Evolutionary conservation across 2,797 vertebrate genomes (phyloP).

Genomic region (Sus cebifrons): DNA sequence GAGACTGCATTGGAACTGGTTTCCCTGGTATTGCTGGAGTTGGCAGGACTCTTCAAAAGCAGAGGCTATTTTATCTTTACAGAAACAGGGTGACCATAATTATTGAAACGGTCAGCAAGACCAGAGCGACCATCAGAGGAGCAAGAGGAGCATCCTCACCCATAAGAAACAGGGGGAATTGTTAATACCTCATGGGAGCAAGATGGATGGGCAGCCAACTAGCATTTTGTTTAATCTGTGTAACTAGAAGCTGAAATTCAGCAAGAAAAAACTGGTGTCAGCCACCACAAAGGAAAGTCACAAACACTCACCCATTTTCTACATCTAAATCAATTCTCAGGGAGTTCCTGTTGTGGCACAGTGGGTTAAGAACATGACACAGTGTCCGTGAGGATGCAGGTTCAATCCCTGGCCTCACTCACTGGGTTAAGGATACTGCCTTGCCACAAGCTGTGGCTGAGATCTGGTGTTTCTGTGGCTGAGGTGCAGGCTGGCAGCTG

Average conservation of each 20-base stretch:
- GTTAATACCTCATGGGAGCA: background rate
- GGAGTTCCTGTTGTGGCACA: background rate
- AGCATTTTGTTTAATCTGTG: background rate
- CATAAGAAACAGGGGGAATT: background rate
- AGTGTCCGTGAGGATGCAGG: too few relatives aligned
- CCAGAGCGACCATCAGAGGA: constrained; percentile 1
- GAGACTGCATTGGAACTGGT: background rate
- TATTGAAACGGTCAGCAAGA: constrained; percentile 5
- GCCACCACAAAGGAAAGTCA: background rate
- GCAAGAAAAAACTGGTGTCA: constrained; percentile 33
- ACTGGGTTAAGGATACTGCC: too few relatives aligned
- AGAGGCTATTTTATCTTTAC: constrained; percentile 46
- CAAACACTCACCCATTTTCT: background rate
- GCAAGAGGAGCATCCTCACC: background rate
- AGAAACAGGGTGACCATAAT: constrained; percentile 8
- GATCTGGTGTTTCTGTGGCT: too few relatives aligned
- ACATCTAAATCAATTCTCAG: background rate
- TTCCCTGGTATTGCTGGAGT: background rate
- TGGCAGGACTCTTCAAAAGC: constrained; percentile 1
- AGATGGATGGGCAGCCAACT: background rate
- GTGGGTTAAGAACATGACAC: too few relatives aligned
- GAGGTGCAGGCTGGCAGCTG: too few relatives aligned
- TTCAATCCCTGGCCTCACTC: too few relatives aligned
- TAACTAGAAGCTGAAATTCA: constrained; percentile 7
- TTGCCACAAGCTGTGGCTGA: too few relatives aligned